Conservation (phyloP, 2,113 vertebrate genomes). For the Hippocampus abdominalis region DNA sequence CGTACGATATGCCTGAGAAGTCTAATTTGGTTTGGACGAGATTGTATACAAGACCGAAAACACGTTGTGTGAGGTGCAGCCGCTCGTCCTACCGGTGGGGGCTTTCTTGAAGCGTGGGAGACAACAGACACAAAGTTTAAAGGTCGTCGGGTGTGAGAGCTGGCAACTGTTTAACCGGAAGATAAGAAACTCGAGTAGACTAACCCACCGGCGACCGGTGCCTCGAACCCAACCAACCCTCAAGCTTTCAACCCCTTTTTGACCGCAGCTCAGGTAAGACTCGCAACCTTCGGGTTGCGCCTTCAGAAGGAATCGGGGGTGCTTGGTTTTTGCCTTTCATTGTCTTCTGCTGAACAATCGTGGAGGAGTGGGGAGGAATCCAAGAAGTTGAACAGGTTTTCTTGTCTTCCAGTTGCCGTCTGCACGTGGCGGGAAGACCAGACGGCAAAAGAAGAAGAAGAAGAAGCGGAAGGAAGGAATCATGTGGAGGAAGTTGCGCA, state of each 20-base stretch:
- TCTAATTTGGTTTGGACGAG: too few species aligned
- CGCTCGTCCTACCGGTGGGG: too few species aligned
- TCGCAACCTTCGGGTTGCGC: not conserved
- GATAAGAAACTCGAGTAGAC: conserved; percentile 18
- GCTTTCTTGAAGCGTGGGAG: not conserved
- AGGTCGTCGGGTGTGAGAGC: not conserved
- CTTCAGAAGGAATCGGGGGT: not conserved
- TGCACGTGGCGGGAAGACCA: conserved; percentile 4
- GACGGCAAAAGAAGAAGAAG: not conserved
- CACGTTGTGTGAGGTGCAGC: too few species aligned
- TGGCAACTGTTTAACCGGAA: conserved; percentile 25
- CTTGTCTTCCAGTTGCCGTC: not conserved
- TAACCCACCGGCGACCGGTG: not conserved
- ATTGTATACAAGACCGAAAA: too few species aligned
- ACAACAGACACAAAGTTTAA: conserved; percentile 6
- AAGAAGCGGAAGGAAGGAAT: not conserved
- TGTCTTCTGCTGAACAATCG: too few species aligned
- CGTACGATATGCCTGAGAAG: too few species aligned
- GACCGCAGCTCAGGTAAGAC: not conserved
- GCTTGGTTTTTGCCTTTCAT: too few species aligned
- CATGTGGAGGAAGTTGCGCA: conserved; percentile 9
- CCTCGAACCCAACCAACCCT: not conserved
- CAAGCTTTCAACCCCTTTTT: not conserved
- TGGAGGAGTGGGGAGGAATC: not conserved
- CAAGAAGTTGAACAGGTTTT: not conserved